Base-by-base conservation (phyloP, 1,140 invertebrate species). In the Ctenoplectra terminalis region DNA sequence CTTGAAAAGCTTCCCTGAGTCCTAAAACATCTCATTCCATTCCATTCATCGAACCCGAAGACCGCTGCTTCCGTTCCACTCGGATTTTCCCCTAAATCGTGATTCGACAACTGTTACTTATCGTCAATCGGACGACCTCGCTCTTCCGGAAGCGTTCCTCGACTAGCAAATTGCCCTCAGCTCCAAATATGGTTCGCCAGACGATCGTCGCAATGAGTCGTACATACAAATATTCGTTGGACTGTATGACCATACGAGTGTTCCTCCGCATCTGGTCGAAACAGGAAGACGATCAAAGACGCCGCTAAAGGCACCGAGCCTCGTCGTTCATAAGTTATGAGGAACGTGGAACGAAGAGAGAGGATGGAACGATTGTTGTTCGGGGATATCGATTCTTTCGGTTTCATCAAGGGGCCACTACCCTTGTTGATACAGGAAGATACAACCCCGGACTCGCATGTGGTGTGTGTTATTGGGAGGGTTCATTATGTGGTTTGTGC, bases 261-360 rank as follows among this genome's bases (percentile, higher is more conserved):
- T 60, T 34, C 8, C 31, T 63, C 5, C 11, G n/a, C 34, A 13
- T 1, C 11, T 64, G 37, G 0, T 26, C 61, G 61, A 64, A 26
- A 23, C 34, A 70, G 26, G 67, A 26, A 52, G 4, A 17, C 67
- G 67, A 71, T 71, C 50, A 71, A 71, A 71, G 31, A 26, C 0
- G 40, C 67, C 67, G 67, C 48, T 4, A 1, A 2, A 26, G 31
- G 34, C n/a, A 54, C 43, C 15, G 6, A 31, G 43, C 0, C 31
- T 34, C 13, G 23, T 70, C 48, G 23, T 70, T 70, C 67, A 54
- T 70, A 52, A 52, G 29, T 52, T n/a, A 70, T 52, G 48, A 70
- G 66, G 26, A 37, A 63, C 34, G 34, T 43, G 63, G 15, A 43
- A 43, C 26, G n/a, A 66, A 26, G 5, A 1, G 11, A 29, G n/a